A percentile compares a stretch with the other conserved stretches of the same genome.
phyloP scores from a whole-genome alignment of 2,888 invertebrate genomes.

The Pegoplata infirma region DNA sequence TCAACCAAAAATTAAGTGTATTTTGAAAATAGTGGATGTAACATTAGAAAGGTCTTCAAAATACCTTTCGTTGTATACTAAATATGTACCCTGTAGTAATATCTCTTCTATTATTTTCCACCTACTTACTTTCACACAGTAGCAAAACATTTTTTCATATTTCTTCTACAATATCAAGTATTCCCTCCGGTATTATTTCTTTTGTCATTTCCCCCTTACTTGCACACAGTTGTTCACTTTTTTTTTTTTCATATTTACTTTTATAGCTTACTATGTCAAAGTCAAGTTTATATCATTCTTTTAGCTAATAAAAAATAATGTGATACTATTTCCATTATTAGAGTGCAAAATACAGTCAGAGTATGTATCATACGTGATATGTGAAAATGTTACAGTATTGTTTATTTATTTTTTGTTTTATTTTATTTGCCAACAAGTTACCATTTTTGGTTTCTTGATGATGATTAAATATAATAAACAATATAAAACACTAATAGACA shows the following conservation, averaged over 20 bases:
- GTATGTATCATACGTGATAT: background rate
- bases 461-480: conserved; percentile 26
- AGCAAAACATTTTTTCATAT: too few relatives aligned
- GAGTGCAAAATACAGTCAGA: background rate
- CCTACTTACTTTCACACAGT: background rate
- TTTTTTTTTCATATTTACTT: background rate
- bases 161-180: too few relatives aligned
- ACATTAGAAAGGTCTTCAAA: too few relatives aligned
- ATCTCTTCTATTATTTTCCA: background rate
- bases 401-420: conserved; percentile 1
- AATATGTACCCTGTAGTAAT: background rate
- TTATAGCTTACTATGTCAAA: conserved; percentile 63
- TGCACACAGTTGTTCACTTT: background rate
- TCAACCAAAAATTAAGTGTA: too few relatives aligned
- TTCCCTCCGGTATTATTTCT: too few relatives aligned
- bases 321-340: background rate
- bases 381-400: conserved; percentile 3
- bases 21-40: too few relatives aligned
- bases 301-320: background rate
- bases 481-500: conserved; percentile 16
- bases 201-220: background rate
- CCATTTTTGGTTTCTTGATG: conserved; percentile 32
- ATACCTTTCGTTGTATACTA: too few relatives aligned
- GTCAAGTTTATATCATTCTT: conserved; percentile 66
- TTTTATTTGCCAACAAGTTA: conserved; percentile 26